phyloP scores from a whole-genome alignment of 2,888 invertebrate species.

The Ophraella communa region DNA sequence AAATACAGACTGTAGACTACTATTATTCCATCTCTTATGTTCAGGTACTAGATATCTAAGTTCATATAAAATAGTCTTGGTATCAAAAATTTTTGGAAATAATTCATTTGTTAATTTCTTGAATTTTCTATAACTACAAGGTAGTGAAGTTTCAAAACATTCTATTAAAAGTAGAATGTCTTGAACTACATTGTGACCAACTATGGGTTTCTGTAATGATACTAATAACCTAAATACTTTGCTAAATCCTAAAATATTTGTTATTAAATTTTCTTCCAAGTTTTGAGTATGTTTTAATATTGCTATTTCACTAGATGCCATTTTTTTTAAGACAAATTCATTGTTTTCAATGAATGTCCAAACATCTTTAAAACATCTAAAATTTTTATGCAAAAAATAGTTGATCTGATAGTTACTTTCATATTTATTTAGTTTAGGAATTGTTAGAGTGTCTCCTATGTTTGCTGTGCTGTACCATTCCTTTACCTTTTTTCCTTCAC shows the following conservation, averaged over 20 bases:
- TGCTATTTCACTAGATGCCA: conserved; percentile 50
- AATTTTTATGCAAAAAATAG: conserved; percentile 67
- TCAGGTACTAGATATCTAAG: conserved; percentile 55
- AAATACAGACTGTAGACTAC: conserved; percentile 66
- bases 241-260: conserved; percentile 70
- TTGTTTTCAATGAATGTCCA: conserved; percentile 51
- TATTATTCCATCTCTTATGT: conserved; percentile 56
- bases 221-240: conserved; percentile 69
- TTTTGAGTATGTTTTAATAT: conserved; percentile 51
- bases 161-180: conserved; percentile 75
- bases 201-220: conserved; percentile 69
- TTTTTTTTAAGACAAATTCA: conserved; percentile 56
- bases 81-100: conserved; percentile 76
- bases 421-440: conserved; percentile 44
- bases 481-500: conserved; percentile 50
- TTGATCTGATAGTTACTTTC: conserved; percentile 62
- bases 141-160: conserved; percentile 74
- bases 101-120: conserved; percentile 67
- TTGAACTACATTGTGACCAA: conserved; percentile 78
- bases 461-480: conserved; percentile 54
- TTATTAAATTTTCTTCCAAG: conserved; percentile 63
- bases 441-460: conserved; percentile 46
- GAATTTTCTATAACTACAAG: conserved; percentile 68
- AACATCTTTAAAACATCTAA: conserved; percentile 62
- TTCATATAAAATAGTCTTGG: conserved; percentile 72